Evolutionary conservation across 2,888 invertebrate species (phyloP), one percentile per base, ranked within the genome.

Genomic region (Diadromus collaris): DNA sequence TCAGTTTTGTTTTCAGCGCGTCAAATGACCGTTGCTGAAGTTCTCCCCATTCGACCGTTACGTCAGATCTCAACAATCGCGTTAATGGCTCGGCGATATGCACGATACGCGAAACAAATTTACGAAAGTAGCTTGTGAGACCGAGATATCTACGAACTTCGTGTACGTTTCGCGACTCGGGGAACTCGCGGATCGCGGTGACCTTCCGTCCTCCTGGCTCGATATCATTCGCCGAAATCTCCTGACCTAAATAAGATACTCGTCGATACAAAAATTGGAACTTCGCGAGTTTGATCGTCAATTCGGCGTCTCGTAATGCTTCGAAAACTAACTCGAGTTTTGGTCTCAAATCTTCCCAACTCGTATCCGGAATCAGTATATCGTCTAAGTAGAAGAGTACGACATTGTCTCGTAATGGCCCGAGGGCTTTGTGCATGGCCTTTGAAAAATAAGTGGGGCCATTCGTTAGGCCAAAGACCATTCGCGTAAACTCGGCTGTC

Each of bases 231-330:
- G 21, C 46, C 0, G 75, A 75, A 13, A 82, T 68, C 24, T 48
- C 65, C 73, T 86, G 86, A 1, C 89, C 89, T 13, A 89, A 78
- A 63, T 85, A 88, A 16, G 83, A 60, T 0, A 89, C 79, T 34
- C 83, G 38, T 6, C 60, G 54, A 13, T 79, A 65, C 1, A 81
- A 84, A 78, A 89, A 86, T 24, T 77, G 48, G 58, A 85, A 64
- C 76, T 89, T 88, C 2, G 41, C 61, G 1, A 84, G 29, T 16
- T 51, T 56, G 6, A 87, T 69, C 13, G 75, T 74, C 2, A 74
- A 21, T 7, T 82, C 78, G 0, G 84, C 83, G 34, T 79, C 16
- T 10, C 60, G n/a, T 6, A 70, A 19, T 10, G 70, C 70, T 1
- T 70, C 60, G 2, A 48, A 21, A 24, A 70, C 70, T 2, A 19